Conservation (phyloP, 2,797 vertebrate species). For the Coregonus sp. region DNA sequence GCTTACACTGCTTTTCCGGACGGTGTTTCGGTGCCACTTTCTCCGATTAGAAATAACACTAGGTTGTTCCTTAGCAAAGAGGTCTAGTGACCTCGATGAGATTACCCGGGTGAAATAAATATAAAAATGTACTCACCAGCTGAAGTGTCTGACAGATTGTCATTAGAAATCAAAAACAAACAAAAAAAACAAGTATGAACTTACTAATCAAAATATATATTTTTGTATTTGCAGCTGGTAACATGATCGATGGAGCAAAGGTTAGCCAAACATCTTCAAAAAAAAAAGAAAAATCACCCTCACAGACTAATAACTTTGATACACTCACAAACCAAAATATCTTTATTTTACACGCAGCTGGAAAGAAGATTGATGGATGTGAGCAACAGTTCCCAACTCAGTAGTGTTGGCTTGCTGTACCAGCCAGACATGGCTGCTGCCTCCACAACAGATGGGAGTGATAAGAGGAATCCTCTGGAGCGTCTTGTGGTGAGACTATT, state of each 20-base stretch:
- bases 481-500: conserved; percentile 76
- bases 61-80: too few species aligned
- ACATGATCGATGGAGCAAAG: not conserved
- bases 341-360: not conserved
- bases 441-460: conserved; percentile 74
- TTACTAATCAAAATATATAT: not conserved
- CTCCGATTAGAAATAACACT: not conserved
- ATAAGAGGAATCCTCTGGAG: conserved; percentile 71
- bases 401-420: conserved; percentile 29
- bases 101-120: too few species aligned
- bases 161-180: not conserved
- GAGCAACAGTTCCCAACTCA: conserved; percentile 22
- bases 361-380: not conserved
- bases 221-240: not conserved
- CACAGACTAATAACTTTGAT: too few species aligned
- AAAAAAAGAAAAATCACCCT: too few species aligned
- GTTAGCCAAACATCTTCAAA: not conserved
- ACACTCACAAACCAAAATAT: not conserved
- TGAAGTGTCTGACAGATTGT: not conserved
- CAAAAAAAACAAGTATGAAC: not conserved
- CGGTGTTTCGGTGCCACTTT: not conserved
- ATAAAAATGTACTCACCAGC: not conserved
- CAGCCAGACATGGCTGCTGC: not conserved
- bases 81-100: too few species aligned
- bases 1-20: conserved; percentile 15